Evolutionary conservation across 92 coral and sea anemone genomes (phyloP), one percentile per base, ranked within the genome.

Genomic region (Epizoanthus ramosus): DNA sequence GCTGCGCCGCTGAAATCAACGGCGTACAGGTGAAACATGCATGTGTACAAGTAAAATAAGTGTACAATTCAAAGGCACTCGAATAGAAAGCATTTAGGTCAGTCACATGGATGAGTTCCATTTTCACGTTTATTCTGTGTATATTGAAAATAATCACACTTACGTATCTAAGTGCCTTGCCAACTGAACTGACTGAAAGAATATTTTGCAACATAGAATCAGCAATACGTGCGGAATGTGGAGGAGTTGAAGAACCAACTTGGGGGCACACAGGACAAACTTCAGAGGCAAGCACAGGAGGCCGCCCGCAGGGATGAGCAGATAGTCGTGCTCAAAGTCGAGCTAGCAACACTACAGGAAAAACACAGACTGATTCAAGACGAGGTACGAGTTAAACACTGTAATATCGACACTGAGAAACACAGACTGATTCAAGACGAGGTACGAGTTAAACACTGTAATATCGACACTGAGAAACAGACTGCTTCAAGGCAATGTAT

Each of bases 331-430:
- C 90, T 96, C 15, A 96, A 96, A 82, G 98, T 96, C 25, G 99
- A 96, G 19, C 92, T 92, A 13, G 98, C 99, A 2, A 92, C 96
- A 3, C 74, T 96, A 63, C 99, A 96, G 85, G 99, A 96, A 79
- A 96, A 96, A 77, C 91, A 88, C 75, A 89, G 99, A 41, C 88
- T 96, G 5, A 83, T 80, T 59, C 85, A 85, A 63, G 98, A 96
- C 58, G 99, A 96, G 98, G 99, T 93, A 82, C 10, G 82, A 43
- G 13, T 71, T 33, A 9, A 35, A n/a, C 39, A n/a, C 45, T 68
- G 47, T 41, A 67, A 67, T 13, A 21, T 33, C 99, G 1, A 92
- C 96, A 1, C 74, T 96, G 99, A 96, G 82, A 96, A 96, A 77
- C 91, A 90, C 79, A 89, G 99, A 31, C 87, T 96, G 5, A 80